phyloP scores from a whole-genome alignment of 1,140 invertebrate genomes.

The Brachionus angularis region DNA sequence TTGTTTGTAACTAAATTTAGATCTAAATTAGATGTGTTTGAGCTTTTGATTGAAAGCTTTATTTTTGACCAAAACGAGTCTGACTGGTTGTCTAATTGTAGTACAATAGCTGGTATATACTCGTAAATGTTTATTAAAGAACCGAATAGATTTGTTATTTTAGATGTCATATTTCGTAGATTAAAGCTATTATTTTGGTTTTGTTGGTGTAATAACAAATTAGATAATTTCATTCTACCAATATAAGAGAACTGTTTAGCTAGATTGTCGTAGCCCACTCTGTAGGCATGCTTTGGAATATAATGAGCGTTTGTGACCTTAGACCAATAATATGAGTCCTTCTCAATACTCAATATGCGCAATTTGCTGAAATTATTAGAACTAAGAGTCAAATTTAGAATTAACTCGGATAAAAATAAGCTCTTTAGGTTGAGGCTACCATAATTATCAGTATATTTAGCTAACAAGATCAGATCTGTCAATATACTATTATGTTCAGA shows the following conservation, averaged over 20 bases:
- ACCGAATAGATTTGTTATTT: slow-evolving; percentile 14
- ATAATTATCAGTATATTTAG: slow-evolving; percentile 1
- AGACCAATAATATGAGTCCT: slow-evolving; percentile 29
- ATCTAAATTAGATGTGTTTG: neutral
- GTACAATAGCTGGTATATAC: slow-evolving; percentile 39
- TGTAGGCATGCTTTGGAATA: slow-evolving; percentile 11
- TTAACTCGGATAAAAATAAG: slow-evolving; percentile 18
- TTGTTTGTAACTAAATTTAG: slow-evolving; percentile 28
- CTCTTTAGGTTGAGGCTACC: slow-evolving; percentile 28
- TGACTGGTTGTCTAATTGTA: slow-evolving; percentile 3
- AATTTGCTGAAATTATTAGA: neutral
- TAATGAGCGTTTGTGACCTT: neutral
- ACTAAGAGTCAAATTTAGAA: neutral
- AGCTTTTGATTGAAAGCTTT: slow-evolving; percentile 3
- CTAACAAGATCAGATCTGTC: neutral
- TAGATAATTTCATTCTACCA: slow-evolving; percentile 17
- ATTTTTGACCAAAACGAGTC: slow-evolving; percentile 13
- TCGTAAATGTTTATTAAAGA: slow-evolving; percentile 22
- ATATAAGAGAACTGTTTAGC: slow-evolving; percentile 40
- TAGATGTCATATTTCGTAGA: slow-evolving; percentile 4
- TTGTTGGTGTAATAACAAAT: neutral
- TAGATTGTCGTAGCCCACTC: slow-evolving; percentile 16
- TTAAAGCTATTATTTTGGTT: neutral
- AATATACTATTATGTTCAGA: slow-evolving; percentile 2
- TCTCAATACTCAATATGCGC: slow-evolving; percentile 16